Evolutionary conservation across 2,113 vertebrate genomes (phyloP), one percentile per base, ranked within the genome.

Genomic region (Laterallus jamaicensis): DNA sequence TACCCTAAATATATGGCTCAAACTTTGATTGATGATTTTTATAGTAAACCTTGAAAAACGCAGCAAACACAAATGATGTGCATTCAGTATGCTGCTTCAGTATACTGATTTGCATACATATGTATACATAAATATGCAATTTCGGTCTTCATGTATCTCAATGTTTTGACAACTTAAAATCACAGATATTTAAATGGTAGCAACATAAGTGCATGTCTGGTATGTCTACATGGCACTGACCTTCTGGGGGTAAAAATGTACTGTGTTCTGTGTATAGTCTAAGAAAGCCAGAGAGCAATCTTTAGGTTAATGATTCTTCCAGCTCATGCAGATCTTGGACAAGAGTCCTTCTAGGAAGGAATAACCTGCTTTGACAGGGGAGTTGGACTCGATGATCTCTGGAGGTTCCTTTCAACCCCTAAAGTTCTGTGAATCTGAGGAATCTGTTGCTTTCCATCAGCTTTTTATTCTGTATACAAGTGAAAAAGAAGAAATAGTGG

Each of bases 211-310:
- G n/a, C 9, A 18, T 54, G 13, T 49, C 11, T 1, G 5, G 8
- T 29, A 21, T 37, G 18, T 17, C n/a, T 86, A 32, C 9, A 25
- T n/a, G 31, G 8, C 32, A 32, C 17, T 59, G 68, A 42, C 15
- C 12, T 44, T 76, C 28, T 40, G 16, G 18, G 5, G 6, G 21
- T 77, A 86, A 73, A 82, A 49, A n/a, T 9, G 21, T 6, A 5
- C 31, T 1, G 0, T 17, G 1, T 59, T 5, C 9, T 78, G 8
- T 54, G 59, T 47, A 10, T 56, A 54, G 11, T 32, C 14, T 32
- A 69, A 66, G 42, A 44, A 44, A 59, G 3, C 2, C 44, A 31
- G 42, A 85, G 3, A 82, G 7, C 15, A 54, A 42, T 64, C 28
- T 52, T 74, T 35, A 76, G 13, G 49, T 62, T 82, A 83, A 50